Percentiles rank a stretch among this genome's conserved stretches.
These are phyloP conservation scores for Rattus rattus DNA, from an alignment of 2,113 vertebrate species.

Conservation along the genomic window DNA sequence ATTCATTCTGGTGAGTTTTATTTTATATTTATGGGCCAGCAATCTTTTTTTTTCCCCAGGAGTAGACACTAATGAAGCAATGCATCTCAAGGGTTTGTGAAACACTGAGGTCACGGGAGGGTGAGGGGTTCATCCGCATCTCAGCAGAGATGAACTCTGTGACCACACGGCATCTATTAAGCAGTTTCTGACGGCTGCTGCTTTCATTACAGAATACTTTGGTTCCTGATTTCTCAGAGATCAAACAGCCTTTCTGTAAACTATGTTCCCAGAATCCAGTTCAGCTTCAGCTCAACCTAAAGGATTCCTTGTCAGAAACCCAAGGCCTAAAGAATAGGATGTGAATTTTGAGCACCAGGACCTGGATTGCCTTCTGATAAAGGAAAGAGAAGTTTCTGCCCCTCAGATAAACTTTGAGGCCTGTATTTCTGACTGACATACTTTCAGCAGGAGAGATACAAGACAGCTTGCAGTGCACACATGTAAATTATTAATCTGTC, in stretches of 20 bases:
- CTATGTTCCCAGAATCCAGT: background rate
- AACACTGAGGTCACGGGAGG: background rate
- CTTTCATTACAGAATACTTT: background rate
- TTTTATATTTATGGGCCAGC: background rate
- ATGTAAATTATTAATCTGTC: slow-evolving; percentile 14
- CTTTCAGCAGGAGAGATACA: background rate
- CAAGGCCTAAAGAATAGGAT: background rate
- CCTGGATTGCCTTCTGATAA: background rate
- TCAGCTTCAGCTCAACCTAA: background rate
- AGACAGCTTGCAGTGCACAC: background rate
- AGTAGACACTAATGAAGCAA: background rate
- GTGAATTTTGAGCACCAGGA: background rate
- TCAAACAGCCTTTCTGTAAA: background rate
- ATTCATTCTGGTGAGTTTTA: background rate
- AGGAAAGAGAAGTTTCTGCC: background rate
- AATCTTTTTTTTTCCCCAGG: background rate
- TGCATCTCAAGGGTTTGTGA: background rate
- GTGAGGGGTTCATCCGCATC: background rate
- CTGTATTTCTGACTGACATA: background rate
- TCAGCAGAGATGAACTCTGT: background rate
- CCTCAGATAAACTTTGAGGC: background rate
- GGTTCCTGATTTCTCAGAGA: slow-evolving; percentile 4
- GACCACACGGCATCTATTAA: background rate
- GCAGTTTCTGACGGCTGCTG: background rate
- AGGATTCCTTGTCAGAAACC: background rate